Evolutionary conservation across 2,888 invertebrate genomes (phyloP), one percentile per base, ranked within the genome.

Genomic region (Pandemis cinnamomeana): DNA sequence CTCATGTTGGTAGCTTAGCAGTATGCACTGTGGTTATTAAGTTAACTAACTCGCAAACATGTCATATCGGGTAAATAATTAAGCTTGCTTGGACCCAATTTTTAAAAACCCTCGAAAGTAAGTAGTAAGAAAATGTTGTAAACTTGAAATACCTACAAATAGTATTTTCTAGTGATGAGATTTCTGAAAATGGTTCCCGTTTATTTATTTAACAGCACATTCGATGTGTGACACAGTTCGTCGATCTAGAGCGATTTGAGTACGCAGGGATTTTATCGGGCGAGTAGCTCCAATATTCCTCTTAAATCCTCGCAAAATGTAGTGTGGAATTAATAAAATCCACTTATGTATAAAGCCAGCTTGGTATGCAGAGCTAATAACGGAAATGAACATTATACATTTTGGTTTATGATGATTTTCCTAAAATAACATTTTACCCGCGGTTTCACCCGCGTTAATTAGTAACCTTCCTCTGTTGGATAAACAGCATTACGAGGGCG

Each of bases 201-300:
- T 2, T 55, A 55, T 55, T 55, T 55, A 55, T 55, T 55, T 55
- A 55, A 7, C 20, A 55, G 55, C 55, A 55, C 5, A 55, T 55
- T 20, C 55, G 55, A 55, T 20, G 8, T 55, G 20, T 55, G 15
- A 55, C 20, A 20, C 55, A n/a, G 13, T 55, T 7, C 55, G 8
- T 55, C 55, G 8, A 55, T 15, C 55, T 15, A 55, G 53, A 15
- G n/a, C 53, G 53, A 53, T 53, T 53, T 53, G 5, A 53, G 15
- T 53, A 7, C n/a, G 64, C 15, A 13, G 55, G 55, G 55, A 55
- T 68, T 27, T 68, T 20, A 46, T 20, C 44, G 44, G 42, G n/a
- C 44, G 44, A 58, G 44, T 58, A 58, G n/a, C 58, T 58, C 44
- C 44, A 68, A 58, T 68, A 68, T 58, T 68, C 58, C 42, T 53